Evolutionary conservation across 53 echinoderm and acorn worm genomes (phyloP).

Genomic region (Luidia sarsii): DNA sequence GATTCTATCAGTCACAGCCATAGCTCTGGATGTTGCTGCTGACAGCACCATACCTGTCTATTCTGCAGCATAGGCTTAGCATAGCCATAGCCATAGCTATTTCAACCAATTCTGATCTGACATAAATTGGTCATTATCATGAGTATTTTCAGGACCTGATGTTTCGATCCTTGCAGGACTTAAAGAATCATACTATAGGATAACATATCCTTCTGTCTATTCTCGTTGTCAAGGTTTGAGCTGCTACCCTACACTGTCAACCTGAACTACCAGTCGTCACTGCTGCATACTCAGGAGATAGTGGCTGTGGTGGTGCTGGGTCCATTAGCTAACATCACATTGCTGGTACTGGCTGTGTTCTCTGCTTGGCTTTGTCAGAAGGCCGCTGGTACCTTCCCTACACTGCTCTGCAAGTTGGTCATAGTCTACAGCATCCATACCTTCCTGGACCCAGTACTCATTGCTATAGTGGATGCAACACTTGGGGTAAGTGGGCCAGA

Average conservation of each 20-base stretch:
- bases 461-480: conserved; percentile 88
- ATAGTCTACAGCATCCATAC: conserved; percentile 87
- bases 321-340: conserved; percentile 82
- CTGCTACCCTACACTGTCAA: conserved; percentile 90
- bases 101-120: no score
- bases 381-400: conserved; percentile 83
- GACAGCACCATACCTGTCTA: no score
- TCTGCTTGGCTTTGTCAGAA: conserved; percentile 89
- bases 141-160: no score
- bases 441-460: conserved; percentile 84
- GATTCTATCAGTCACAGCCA: no score
- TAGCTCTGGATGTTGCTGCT: no score
- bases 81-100: no score
- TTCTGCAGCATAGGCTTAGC: no score
- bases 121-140: no score
- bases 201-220: background rate
- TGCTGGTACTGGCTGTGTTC: conserved; percentile 67
- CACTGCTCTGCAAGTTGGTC: conserved; percentile 94
- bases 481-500: conserved; percentile 98
- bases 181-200: no score
- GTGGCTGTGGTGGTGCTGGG: conserved; percentile 95
- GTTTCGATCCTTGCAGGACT: no score
- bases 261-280: conserved; percentile 95
- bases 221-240: conserved; percentile 69
- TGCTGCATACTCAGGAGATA: conserved; percentile 91